Evolutionary conservation across 2,888 invertebrate genomes (phyloP).

Genomic region (Pammene fasciana): DNA sequence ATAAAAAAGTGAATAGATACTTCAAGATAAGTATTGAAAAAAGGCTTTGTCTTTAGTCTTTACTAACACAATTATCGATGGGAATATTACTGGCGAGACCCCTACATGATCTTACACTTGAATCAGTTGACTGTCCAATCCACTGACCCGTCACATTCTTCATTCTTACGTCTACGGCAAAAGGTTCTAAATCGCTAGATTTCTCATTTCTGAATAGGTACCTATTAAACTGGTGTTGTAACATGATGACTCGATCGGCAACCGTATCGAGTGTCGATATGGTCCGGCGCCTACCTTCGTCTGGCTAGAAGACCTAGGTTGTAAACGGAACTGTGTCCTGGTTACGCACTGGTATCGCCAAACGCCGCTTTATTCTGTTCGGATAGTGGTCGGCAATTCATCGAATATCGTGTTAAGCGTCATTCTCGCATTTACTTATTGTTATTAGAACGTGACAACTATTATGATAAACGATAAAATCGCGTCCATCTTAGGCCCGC

Average conservation of each 20-base stretch:
- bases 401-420: too few relatives aligned
- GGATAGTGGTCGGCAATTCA: too few relatives aligned
- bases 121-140: conserved; percentile 42
- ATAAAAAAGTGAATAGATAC: too few relatives aligned
- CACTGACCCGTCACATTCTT: conserved; percentile 7
- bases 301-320: conserved; percentile 44
- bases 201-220: conserved; percentile 16
- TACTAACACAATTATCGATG: conserved; percentile 52
- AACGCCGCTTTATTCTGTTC: conserved; percentile 26
- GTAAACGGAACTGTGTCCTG: conserved; percentile 67
- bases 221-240: conserved; percentile 56
- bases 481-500: too few relatives aligned
- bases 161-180: conserved; percentile 38
- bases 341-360: conserved; percentile 51
- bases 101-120: conserved; percentile 53
- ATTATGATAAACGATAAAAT: too few relatives aligned
- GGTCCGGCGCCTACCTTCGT: conserved; percentile 56
- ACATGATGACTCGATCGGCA: conserved; percentile 66
- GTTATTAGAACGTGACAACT: too few relatives aligned
- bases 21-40: too few relatives aligned
- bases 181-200: conserved; percentile 45
- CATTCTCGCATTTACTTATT: too few relatives aligned
- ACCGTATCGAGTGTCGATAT: conserved; percentile 73
- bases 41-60: too few relatives aligned
- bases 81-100: conserved; percentile 53